Base-by-base conservation (phyloP, 2,888 invertebrate genomes). In the Xestobium rufovillosum region DNA sequence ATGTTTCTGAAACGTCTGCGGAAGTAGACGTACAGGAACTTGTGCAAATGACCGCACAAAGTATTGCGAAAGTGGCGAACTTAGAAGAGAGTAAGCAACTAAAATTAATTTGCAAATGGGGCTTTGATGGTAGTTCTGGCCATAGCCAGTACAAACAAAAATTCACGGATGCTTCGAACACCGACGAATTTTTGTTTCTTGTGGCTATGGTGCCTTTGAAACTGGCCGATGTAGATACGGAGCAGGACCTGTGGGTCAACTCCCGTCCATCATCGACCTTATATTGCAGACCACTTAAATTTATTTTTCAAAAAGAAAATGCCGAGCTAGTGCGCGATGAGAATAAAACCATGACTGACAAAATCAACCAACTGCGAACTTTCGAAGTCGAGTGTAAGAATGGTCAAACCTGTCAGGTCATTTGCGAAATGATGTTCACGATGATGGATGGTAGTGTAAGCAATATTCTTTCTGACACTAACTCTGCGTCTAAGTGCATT, bases 61-160 rank as follows among this genome's bases (percentile, higher is more conserved):
- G 45, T 37, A 36, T 39, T 35, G 31, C 38, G 37, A 41, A 39
- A 38, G 29, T 31, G 17, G 31, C 38, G 34, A 37, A 38, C 38
- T 34, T 34, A 28, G 42, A 36, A 38, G 36, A 45, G 38, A 39
- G 41, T 42, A 32, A 39, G 25, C 19, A 41, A 39, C 39, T 39
- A 44, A 26, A 39, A 40, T 33, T 40, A 37, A 26, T 42, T 31
- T 34, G 42, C 23, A 40, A 32, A 40, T 35, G 42, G 31, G 36
- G 32, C 16, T 41, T n/a, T n/a, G n/a, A n/a, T 41, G 31, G 41
- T 37, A 12, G 43, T 34, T 35, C 35, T 37, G 28, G 41, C 31
- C 17, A 38, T 41, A 36, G 36, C 34, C 12, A 36, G 31, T 38
- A 42, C 39, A 41, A 28, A 38, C 31, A 34, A 40, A 40, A 40